Percentiles rank a stretch among this genome's conserved stretches.
These are phyloP conservation scores for Acronicta aceris DNA, from an alignment of 2,888 invertebrate species.

Conservation along the genomic window DNA sequence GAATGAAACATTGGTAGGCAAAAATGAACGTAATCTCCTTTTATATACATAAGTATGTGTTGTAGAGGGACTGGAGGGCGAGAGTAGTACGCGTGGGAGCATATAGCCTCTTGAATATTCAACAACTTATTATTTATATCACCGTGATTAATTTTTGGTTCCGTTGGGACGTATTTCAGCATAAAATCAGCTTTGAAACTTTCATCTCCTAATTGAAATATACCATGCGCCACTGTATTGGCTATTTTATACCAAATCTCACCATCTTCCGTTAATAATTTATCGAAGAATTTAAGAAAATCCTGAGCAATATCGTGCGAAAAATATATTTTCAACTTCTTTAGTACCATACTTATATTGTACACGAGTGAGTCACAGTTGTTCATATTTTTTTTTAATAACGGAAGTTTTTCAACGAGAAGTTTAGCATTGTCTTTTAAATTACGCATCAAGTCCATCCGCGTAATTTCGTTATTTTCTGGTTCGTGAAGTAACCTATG, in stretches of 20 bases:
- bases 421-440: slow-evolving; percentile 42
- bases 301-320: slow-evolving; percentile 64
- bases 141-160: slow-evolving; percentile 58
- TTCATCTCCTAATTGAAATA: slow-evolving; percentile 65
- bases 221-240: slow-evolving; percentile 54
- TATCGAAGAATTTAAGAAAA: slow-evolving; percentile 59
- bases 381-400: slow-evolving; percentile 18
- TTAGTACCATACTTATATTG: slow-evolving; percentile 59
- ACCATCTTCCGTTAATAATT: slow-evolving; percentile 40
- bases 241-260: slow-evolving; percentile 14
- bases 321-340: slow-evolving; percentile 72
- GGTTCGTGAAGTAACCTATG: slow-evolving; percentile 18
- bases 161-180: slow-evolving; percentile 61
- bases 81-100: slow-evolving; percentile 63
- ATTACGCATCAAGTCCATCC: slow-evolving; percentile 17
- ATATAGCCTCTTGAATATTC: slow-evolving; percentile 67
- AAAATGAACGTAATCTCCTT: slow-evolving; percentile 69
- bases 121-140: slow-evolving; percentile 51
- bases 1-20: slow-evolving; percentile 68
- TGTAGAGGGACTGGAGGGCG: slow-evolving; percentile 69
- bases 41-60: slow-evolving; percentile 61
- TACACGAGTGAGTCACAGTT: slow-evolving; percentile 9
- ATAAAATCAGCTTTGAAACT: slow-evolving; percentile 61
- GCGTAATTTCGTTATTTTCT: neutral
- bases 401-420: slow-evolving; percentile 30